A percentile compares a stretch with the other conserved stretches of the same genome.
Conservation (phyloP, 2,888 invertebrate genomes). For the Operophtera brumata region DNA sequence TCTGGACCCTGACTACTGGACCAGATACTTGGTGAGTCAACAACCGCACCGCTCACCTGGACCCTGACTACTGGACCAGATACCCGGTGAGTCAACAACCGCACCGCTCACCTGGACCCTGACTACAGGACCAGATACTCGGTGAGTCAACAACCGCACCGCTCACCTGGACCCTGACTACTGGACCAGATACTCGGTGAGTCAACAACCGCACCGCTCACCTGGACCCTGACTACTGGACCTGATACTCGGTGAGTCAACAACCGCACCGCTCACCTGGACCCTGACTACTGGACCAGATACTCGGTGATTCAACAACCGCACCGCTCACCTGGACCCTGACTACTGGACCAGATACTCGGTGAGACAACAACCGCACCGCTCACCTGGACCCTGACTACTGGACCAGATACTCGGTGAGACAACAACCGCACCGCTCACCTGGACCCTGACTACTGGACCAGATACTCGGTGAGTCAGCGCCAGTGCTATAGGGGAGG, state of each 20-base stretch:
- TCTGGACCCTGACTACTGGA: slow-evolving; percentile 45
- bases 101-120: slow-evolving; percentile 52
- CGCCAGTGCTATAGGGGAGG: too few species aligned
- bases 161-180: slow-evolving; percentile 46
- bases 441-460: slow-evolving; percentile 45
- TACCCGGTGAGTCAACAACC: slow-evolving; percentile 70
- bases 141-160: slow-evolving; percentile 71
- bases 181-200: slow-evolving; percentile 48
- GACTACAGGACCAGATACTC: slow-evolving; percentile 50
- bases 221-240: slow-evolving; percentile 45
- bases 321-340: slow-evolving; percentile 52
- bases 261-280: slow-evolving; percentile 61
- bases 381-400: slow-evolving; percentile 81
- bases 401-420: too few species aligned
- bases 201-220: slow-evolving; percentile 66
- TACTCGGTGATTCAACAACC: slow-evolving; percentile 70
- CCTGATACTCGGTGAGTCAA: slow-evolving; percentile 54
- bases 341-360: slow-evolving; percentile 50
- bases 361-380: too few species aligned
- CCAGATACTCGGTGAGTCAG: slow-evolving; percentile 31
- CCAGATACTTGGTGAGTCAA: slow-evolving; percentile 54
- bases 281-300: slow-evolving; percentile 45
- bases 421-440: slow-evolving; percentile 65
- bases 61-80: slow-evolving; percentile 45
- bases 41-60: slow-evolving; percentile 61